Evolutionary conservation across 2,888 invertebrate genomes (phyloP), one percentile per base, ranked within the genome.

Genomic region (Phasia obesa): DNA sequence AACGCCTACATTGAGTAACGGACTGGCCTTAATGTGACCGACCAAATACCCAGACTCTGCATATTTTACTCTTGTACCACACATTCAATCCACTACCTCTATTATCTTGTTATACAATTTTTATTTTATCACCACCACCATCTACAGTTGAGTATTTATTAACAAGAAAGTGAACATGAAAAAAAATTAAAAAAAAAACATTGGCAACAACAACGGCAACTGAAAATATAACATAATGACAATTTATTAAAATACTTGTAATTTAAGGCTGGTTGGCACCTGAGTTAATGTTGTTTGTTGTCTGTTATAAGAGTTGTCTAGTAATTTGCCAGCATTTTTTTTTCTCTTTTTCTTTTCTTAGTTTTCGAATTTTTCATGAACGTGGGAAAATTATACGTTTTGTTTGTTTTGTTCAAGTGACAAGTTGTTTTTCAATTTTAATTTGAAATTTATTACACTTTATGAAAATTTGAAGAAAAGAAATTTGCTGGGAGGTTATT

Each of bases 191-290:
- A 53, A 31, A 15, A 76, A 53, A 17, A 55, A 42, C 44, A 64
- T 27, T 13, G 13, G 59, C 35, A 74, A 65, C 31, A 19, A 53
- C n/a, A 49, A 59, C 55, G 51, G 13, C 19, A 79, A 79, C 59
- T 70, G 17, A 69, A 53, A 65, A 49, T 64, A 64, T 74, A 79
- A 67, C 75, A 76, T 71, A 83, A 79, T 83, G 79, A 83, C 83
- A 83, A 71, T 83, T 79, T 83, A 79, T 83, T 83, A 83, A 82
- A 83, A 83, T 83, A 79, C 71, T 76, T 79, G 83, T 83, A 83
- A 79, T 79, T 83, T 76, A 79, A 83, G 79, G 83, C 83, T 83
- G 83, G 65, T 83, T 76, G 79, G 83, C 83, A 83, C 83, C 83
- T 83, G 83, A 83, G 83, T 60, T 83, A 71, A 79, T 83, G 75